phyloP scores from a whole-genome alignment of 2,888 invertebrate species.

The Cordilura impudica region DNA sequence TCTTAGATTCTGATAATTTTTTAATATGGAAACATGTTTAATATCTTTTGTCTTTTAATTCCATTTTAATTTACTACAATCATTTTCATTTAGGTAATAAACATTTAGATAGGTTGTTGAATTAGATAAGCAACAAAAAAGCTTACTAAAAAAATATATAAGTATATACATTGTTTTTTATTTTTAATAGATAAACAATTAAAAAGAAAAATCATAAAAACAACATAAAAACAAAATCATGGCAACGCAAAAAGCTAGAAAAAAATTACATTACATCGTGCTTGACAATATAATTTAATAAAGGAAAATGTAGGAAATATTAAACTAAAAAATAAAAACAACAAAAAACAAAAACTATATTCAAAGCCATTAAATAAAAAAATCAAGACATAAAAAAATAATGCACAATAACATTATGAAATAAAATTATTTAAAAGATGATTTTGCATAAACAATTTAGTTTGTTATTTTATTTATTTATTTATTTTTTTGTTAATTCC shows the following conservation, averaged over 20 bases:
- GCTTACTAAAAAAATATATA: not conserved
- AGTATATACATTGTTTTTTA: not conserved
- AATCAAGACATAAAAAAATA: not conserved
- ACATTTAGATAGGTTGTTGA: slow-evolving; percentile 55
- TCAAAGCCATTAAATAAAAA: not conserved
- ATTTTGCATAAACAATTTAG: not conserved
- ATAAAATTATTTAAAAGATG: not conserved
- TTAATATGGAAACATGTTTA: slow-evolving; percentile 24
- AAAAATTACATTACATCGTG: slow-evolving; percentile 68
- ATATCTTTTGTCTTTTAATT: slow-evolving; percentile 12
- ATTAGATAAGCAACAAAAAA: slow-evolving; percentile 5
- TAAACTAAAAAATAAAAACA: slow-evolving; percentile 12
- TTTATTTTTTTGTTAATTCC: not conserved
- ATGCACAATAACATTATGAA: not conserved
- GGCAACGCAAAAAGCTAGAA: slow-evolving; percentile 43
- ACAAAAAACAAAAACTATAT: not conserved
- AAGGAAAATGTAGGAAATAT: slow-evolving; percentile 64
- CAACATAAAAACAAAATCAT: slow-evolving; percentile 13
- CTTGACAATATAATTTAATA: slow-evolving; percentile 76
- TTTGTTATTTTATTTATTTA: not conserved
- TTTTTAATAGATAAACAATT: slow-evolving; percentile 6
- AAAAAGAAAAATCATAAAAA: slow-evolving; percentile 1
- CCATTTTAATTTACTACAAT: not conserved
- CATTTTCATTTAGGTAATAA: not conserved
- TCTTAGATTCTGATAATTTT: too few species aligned